Base-by-base conservation (phyloP, 2,113 vertebrate species). In the Arothron firmamentum region DNA sequence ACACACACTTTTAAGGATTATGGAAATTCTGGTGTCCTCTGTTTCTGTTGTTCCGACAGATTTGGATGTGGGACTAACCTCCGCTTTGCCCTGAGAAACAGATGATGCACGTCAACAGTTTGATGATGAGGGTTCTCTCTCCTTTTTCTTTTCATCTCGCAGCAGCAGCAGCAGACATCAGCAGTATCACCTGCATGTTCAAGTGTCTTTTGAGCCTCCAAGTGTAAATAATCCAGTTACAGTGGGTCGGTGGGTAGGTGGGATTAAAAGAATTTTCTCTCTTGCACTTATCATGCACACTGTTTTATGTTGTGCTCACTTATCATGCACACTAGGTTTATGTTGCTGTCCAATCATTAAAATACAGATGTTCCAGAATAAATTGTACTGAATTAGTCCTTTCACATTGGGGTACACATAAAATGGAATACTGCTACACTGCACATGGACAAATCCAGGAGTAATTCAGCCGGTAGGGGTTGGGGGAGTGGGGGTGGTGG, bases 31-130 rank as follows among this genome's bases (percentile, higher is more conserved):
- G 1, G 62, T 77, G 65, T 68, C 43, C 48, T 19, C 59, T 57
- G 70, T 84, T 80, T 79, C 77, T 81, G 87, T 85, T 82, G 70
- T 72, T 59, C 63, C 62, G 52, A 72, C 51, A 62, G 58, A 25
- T 59, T 64, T 59, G 54, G 75, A 76, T 82, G 59, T 55, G 15
- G 56, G 69, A 79, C 69, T 74, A 64, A 84, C 79, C 85, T 85
- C 82, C 65, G 56, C 67, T 70, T 72, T 74, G 74, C 57, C 62
- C 59, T 56, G 12, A 42, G 51, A 77, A 70, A 71, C 63, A 76
- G 54, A 68, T 20, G 65, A 52, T 59, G 54, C 66, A 74, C 74
- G 50, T 65, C 56, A 69, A 65, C 62, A 65, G 21, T 62, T 62
- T 67, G 50, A 64, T 61, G 53, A 65, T 64, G 53, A 69, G 46